Conservation (phyloP, 2,797 vertebrate species). For the Pantherophis alleghaniensis region DNA sequence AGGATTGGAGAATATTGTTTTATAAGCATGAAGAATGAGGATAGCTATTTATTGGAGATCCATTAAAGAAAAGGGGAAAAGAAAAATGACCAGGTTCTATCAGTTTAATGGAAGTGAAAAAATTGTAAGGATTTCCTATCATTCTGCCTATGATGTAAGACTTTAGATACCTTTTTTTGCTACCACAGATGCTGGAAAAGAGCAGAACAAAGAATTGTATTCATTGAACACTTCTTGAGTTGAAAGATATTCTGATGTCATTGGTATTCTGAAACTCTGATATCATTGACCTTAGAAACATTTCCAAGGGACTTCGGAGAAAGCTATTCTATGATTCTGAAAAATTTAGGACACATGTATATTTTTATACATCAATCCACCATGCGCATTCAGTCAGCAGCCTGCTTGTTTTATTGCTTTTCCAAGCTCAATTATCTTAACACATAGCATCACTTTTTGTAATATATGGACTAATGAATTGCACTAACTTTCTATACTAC, state of each 20-base stretch:
- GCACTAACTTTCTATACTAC: background rate
- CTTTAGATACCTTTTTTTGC: background rate
- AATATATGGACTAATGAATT: conserved; percentile 26
- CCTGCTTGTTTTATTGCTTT: conserved; percentile 41
- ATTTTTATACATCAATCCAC: background rate
- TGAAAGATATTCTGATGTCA: background rate
- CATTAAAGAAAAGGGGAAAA: background rate
- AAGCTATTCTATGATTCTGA: background rate
- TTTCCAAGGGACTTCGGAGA: background rate
- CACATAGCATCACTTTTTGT: background rate
- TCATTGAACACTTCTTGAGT: background rate
- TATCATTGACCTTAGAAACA: background rate
- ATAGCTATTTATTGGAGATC: background rate
- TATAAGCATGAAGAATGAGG: background rate
- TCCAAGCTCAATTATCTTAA: conserved; percentile 33
- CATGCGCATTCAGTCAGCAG: background rate
- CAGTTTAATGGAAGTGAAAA: background rate
- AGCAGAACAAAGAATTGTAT: background rate
- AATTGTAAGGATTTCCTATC: background rate
- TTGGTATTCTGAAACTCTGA: background rate
- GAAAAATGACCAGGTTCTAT: background rate
- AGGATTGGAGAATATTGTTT: background rate
- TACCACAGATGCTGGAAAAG: background rate
- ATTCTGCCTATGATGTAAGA: background rate
- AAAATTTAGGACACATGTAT: background rate